Percentiles rank a stretch among this genome's conserved stretches.
phyloP scores from a whole-genome alignment of 1,140 invertebrate genomes.

The Pseudoatta argentina region DNA sequence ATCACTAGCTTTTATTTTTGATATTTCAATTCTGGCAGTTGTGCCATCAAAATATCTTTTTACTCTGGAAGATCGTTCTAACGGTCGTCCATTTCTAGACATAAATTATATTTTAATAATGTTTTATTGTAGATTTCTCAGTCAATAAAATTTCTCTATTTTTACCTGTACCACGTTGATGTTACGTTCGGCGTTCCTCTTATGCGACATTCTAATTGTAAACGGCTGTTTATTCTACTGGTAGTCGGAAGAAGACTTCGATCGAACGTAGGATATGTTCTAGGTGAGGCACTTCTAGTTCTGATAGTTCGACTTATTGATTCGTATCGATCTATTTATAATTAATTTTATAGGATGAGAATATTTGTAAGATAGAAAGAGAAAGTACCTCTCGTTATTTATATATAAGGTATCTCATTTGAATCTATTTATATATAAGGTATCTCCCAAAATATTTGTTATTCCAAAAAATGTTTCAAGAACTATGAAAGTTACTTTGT shows the following conservation, averaged over 20 bases:
- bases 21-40: slow-evolving; percentile 86
- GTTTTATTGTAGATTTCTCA: background rate
- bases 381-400: slow-evolving; percentile 8
- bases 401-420: too few species aligned
- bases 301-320: slow-evolving; percentile 81
- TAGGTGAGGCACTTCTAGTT: slow-evolving; percentile 84
- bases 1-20: slow-evolving; percentile 86
- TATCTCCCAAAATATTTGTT: too few species aligned
- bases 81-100: slow-evolving; percentile 86
- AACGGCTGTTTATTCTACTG: slow-evolving; percentile 86
- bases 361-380: slow-evolving; percentile 41
- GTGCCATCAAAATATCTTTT: slow-evolving; percentile 82
- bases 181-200: slow-evolving; percentile 87
- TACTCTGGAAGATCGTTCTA: slow-evolving; percentile 83
- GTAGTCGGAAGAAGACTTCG: slow-evolving; percentile 83
- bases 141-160: background rate
- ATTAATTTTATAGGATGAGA: slow-evolving; percentile 47
- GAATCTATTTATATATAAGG: too few species aligned
- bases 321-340: slow-evolving; percentile 78
- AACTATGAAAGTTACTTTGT: too few species aligned
- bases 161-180: slow-evolving; percentile 88
- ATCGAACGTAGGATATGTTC: slow-evolving; percentile 84
- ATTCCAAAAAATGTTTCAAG: too few species aligned
- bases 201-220: slow-evolving; percentile 87
- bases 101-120: slow-evolving; percentile 6